Percentiles rank a stretch among this genome's conserved stretches.
Evolutionary conservation across 2,113 vertebrate genomes (phyloP).

Genomic region (Misgurnus mizolepis): DNA sequence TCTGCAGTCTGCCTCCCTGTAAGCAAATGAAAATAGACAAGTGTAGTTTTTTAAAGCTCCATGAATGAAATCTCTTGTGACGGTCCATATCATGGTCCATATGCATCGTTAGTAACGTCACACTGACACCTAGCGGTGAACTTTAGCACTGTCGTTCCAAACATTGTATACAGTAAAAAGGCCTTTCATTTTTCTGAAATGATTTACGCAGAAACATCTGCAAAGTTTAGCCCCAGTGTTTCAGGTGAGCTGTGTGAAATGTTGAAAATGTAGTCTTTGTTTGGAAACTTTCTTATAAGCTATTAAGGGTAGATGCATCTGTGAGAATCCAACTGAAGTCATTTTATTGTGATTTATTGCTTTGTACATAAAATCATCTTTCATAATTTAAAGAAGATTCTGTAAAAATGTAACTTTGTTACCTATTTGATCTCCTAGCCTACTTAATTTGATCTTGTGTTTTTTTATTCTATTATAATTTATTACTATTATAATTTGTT

Average conservation of each 20-base stretch:
- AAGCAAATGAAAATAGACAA: not conserved
- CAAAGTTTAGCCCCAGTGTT: too few species aligned
- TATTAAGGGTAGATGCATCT: not conserved
- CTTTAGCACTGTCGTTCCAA: not conserved
- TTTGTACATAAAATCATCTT: too few species aligned
- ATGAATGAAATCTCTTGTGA: constrained; percentile 32
- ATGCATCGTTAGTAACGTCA: not conserved
- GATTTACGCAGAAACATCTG: not conserved
- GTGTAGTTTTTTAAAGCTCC: not conserved
- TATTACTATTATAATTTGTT: too few species aligned
- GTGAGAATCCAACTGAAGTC: constrained; percentile 18
- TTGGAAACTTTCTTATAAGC: not conserved
- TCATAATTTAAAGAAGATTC: too few species aligned
- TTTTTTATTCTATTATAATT: too few species aligned
- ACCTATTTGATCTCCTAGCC: too few species aligned
- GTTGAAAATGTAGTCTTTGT: too few species aligned
- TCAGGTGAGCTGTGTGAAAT: too few species aligned
- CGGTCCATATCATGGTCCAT: not conserved
- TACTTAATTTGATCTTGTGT: too few species aligned
- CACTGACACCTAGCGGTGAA: constrained; percentile 46
- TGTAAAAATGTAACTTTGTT: too few species aligned
- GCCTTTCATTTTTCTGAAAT: not conserved
- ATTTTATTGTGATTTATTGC: not conserved
- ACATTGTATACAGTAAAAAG: not conserved
- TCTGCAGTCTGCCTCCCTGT: constrained; percentile 17